phyloP scores from a whole-genome alignment of 1,140 invertebrate species.

The Drosophila ironensis region DNA sequence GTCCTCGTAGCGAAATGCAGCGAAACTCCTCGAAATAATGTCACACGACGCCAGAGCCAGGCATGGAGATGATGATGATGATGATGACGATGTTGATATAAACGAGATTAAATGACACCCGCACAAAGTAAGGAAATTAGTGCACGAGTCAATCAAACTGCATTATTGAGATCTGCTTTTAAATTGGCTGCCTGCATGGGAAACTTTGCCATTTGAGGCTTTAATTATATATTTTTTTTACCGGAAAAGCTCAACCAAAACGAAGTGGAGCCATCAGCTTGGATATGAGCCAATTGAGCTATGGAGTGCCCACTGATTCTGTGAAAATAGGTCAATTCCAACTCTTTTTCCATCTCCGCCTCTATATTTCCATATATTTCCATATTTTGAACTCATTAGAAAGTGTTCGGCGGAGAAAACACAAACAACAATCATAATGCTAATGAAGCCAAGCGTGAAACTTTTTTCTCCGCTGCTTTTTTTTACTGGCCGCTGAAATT shows the following conservation, averaged over 20 bases:
- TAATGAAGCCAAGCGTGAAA: conserved; percentile 43
- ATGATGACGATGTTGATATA: neutral
- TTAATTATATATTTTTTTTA: neutral
- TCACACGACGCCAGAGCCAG: conserved; percentile 2
- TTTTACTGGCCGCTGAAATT: conserved; percentile 19
- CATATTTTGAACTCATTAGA: conserved; percentile 7
- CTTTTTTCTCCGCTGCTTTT: conserved; percentile 12
- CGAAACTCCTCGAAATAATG: conserved; percentile 1
- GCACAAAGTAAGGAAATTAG: neutral
- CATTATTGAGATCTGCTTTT: neutral
- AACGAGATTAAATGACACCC: neutral
- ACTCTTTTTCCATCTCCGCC: neutral
- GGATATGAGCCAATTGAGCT: too few relatives aligned
- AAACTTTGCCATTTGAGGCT: neutral
- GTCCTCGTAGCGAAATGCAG: neutral
- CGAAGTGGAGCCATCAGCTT: neutral
- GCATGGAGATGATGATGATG: neutral
- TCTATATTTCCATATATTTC: neutral
- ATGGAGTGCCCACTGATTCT: too few relatives aligned
- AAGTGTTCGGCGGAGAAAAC: conserved; percentile 13
- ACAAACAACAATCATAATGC: conserved; percentile 19
- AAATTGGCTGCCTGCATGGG: neutral
- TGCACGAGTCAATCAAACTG: neutral
- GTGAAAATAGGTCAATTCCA: neutral
- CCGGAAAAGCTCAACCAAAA: neutral